A percentile compares a stretch with the other conserved stretches of the same genome.
These are phyloP conservation scores for Datnioides undecimradiatus DNA, from an alignment of 2,113 vertebrate species.

Conservation along the genomic window DNA sequence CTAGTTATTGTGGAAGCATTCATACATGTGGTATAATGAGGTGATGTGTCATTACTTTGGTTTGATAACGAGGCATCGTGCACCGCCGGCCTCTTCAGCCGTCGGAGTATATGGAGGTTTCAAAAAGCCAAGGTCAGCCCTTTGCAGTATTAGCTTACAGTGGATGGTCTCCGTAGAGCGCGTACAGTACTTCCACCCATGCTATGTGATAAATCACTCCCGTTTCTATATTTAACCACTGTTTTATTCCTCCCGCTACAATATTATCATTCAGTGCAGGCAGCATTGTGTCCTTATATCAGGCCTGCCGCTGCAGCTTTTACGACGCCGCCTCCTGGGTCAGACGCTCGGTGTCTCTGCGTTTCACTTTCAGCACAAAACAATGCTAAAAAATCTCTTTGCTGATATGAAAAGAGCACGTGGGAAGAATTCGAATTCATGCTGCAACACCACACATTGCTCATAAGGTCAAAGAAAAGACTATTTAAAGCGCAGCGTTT, in stretches of 20 bases:
- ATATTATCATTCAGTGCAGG: not conserved
- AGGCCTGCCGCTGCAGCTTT: not conserved
- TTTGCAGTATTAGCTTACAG: not conserved
- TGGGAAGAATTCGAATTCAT: not conserved
- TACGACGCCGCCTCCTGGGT: not conserved
- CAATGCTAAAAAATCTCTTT: not conserved
- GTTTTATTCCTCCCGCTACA: not conserved
- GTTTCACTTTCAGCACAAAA: not conserved
- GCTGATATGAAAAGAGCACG: not conserved
- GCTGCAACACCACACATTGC: not conserved
- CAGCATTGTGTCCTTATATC: not conserved
- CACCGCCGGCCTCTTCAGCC: no score
- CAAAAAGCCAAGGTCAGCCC: not conserved
- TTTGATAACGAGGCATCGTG: not conserved
- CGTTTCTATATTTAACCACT: conserved; percentile 9
- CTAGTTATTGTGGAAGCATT: not conserved
- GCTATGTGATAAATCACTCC: not conserved
- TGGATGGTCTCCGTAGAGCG: not conserved
- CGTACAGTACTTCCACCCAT: not conserved
- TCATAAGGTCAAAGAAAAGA: not conserved
- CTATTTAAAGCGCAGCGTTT: not conserved
- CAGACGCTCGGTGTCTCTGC: not conserved
- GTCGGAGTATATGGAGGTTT: not conserved
- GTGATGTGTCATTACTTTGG: not conserved
- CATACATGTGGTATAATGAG: not conserved